These are phyloP conservation scores for Hemicrepidius hirtus DNA, from an alignment of 2,888 invertebrate genomes.

Conservation along the genomic window DNA sequence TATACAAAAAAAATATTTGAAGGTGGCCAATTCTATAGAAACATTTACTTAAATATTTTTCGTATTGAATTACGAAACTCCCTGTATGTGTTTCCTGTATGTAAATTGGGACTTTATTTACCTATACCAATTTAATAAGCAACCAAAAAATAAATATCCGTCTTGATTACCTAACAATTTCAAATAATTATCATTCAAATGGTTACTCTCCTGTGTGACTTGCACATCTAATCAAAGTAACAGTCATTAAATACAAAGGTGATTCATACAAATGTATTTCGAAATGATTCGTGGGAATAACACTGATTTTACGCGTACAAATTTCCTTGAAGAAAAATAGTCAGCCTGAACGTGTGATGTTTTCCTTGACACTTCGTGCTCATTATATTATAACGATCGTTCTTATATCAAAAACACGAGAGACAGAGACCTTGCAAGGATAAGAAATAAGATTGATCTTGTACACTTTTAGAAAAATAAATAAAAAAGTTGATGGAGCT, in stretches of 20 bases:
- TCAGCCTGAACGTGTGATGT: neutral
- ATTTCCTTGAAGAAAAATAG: neutral
- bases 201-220: neutral
- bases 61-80: too few relatives aligned
- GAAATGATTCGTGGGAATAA: constrained; percentile 3
- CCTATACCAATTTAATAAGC: too few relatives aligned
- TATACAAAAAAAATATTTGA: too few relatives aligned
- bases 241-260: constrained; percentile 8
- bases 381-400: neutral
- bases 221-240: constrained; percentile 1
- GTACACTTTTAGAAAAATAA: too few relatives aligned
- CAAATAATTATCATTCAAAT: constrained; percentile 16
- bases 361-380: constrained; percentile 13
- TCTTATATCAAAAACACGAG: neutral
- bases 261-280: constrained; percentile 5
- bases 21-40: too few relatives aligned
- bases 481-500: too few relatives aligned
- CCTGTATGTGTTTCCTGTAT: too few relatives aligned
- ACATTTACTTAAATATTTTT: too few relatives aligned
- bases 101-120: too few relatives aligned
- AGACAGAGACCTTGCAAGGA: neutral
- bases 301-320: constrained; percentile 12
- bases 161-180: constrained; percentile 2
- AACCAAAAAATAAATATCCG: neutral
- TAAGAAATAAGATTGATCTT: too few relatives aligned